Base-by-base conservation (phyloP, 2,888 invertebrate genomes). In the Mechanitis mazaeus region DNA sequence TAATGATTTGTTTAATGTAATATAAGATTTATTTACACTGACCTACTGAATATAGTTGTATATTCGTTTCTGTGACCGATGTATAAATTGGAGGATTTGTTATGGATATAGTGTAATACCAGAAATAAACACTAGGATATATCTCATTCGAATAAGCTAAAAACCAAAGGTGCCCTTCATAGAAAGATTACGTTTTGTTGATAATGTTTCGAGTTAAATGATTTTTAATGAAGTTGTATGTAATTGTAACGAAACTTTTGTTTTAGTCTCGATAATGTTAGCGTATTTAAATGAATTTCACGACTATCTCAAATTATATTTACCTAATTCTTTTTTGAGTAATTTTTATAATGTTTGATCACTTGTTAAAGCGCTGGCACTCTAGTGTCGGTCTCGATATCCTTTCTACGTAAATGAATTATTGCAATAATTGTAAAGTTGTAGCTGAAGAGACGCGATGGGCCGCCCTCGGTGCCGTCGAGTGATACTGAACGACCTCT, bases 131-230 rank as follows among this genome's bases (percentile, higher is more conserved):
- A 83, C 84, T 88, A 87, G 88, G 84, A 86, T 88, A 78, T 90
- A 91, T 86, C 83, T 83, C 91, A 91, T 92, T 90, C 82, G 88
- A 85, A 79, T 93, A 94, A 93, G 93, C 93, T 94, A 93, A 92
- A 94, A 94, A 94, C 94, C 94, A 94, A 94, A 94, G 94, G 94
- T 94, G 94, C 94, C 94, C 94, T 94, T 92, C 92, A 91, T 89
- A 90, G 86, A 88, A 87, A 84, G 85, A 88, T 87, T 89, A 89
- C 88, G 88, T 90, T 90, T 87, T 90, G 89, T 90, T 90, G 83
- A 84, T 84, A 83, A 87, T 88, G 85, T 86, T 87, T 88, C 88
- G 86, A 87, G 88, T 88, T 88, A 80, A 87, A 87, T 88, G 81
- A 84, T 87, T 87, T 83, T 86, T 81, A 85, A 87, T 84, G 80